A percentile compares a stretch with the other conserved stretches of the same genome.
These are phyloP conservation scores for Anarsia innoxiella DNA, from an alignment of 2,888 invertebrate species.

Conservation along the genomic window DNA sequence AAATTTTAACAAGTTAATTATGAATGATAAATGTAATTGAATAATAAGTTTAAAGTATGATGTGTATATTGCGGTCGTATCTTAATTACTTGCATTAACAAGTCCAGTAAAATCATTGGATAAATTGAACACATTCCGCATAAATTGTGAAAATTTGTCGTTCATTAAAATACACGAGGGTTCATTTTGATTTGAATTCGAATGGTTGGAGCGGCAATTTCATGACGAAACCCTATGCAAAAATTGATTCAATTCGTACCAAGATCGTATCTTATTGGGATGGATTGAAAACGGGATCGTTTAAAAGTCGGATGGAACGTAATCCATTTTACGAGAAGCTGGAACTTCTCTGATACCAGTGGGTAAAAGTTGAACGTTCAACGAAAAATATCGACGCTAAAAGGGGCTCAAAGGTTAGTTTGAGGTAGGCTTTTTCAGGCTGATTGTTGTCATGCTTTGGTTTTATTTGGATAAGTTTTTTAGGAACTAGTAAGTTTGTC, in stretches of 20 bases:
- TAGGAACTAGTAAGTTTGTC: too few species aligned
- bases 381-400: conserved; percentile 2
- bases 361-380: conserved; percentile 5
- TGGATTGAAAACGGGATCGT: conserved; percentile 13
- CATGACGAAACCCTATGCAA: conserved; percentile 4
- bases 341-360: conserved; percentile 10
- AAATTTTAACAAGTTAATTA: too few species aligned
- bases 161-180: too few species aligned
- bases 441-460: too few species aligned
- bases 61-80: too few species aligned
- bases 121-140: too few species aligned
- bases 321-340: conserved; percentile 14
- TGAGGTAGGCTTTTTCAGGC: background rate
- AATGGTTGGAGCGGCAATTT: conserved; percentile 1
- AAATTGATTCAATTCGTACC: conserved; percentile 11
- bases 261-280: conserved; percentile 12
- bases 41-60: too few species aligned
- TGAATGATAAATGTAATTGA: too few species aligned
- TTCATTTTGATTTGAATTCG: background rate
- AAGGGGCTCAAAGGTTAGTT: background rate
- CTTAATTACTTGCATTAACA: too few species aligned
- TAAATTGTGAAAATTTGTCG: too few species aligned
- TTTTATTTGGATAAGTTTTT: too few species aligned
- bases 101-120: too few species aligned
- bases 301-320: conserved; percentile 13